Percentiles rank a stretch among this genome's conserved stretches.
These are phyloP conservation scores for Elephantulus edwardii DNA, from an alignment of 2,113 vertebrate species.

Conservation along the genomic window DNA sequence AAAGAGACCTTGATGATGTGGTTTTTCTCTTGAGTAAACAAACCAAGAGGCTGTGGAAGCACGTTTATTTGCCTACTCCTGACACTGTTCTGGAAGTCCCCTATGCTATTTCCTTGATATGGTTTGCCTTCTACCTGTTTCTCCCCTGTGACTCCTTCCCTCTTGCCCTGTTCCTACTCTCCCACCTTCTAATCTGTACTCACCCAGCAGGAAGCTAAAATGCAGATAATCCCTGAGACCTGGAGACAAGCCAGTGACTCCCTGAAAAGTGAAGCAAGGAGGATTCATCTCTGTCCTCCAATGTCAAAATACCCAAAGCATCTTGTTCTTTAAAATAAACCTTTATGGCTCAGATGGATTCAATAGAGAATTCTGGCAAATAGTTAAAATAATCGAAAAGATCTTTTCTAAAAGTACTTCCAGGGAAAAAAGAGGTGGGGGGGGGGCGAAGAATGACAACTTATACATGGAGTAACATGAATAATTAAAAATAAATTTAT, in stretches of 20 bases:
- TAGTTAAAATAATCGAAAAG: not conserved
- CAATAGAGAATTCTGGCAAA: not conserved
- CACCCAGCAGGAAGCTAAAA: not conserved
- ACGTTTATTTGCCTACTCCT: not conserved
- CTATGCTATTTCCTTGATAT: not conserved
- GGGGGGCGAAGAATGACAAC: not conserved
- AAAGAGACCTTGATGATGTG: not conserved
- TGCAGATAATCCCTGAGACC: not conserved
- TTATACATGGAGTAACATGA: not conserved
- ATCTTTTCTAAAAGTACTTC: not conserved
- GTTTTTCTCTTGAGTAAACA: constrained; percentile 22
- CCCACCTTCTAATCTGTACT: not conserved
- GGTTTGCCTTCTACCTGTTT: not conserved
- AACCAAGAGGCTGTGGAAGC: not conserved
- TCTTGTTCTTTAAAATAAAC: not conserved
- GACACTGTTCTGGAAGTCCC: not conserved
- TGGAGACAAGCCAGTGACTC: not conserved
- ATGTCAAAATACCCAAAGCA: not conserved
- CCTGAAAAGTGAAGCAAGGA: not conserved
- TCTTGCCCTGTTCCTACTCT: not conserved
- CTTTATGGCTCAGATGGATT: not conserved
- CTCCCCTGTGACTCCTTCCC: not conserved
- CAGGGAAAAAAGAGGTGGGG: not conserved
- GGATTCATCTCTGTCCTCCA: not conserved
- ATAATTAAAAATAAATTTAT: not conserved